Evolutionary conservation across 2,888 invertebrate genomes (phyloP), one percentile per base, ranked within the genome.

Genomic region (Pachydiplax longipennis): DNA sequence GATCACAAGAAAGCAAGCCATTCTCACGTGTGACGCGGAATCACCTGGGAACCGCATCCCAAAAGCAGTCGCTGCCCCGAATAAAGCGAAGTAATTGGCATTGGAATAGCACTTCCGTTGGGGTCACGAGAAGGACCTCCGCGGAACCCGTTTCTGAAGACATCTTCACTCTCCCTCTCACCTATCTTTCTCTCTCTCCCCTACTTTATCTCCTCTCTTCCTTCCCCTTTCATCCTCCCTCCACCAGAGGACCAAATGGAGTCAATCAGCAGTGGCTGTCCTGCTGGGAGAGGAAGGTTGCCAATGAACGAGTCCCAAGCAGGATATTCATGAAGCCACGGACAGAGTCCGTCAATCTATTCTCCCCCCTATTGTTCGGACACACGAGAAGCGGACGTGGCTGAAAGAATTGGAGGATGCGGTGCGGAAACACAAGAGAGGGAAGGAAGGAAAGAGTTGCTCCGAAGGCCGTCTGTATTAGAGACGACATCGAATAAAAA

Each of bases 231-330:
- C 73, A 3, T 13, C 31, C 73, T 31, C 31, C 73, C 73, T 31
- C 31, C 73, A 25, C 73, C 25, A 31, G 73, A 31, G 31, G 73
- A 25, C 73, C 73, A 73, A 73, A 73, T 73, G 31, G 73, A 73
- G 73, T 73, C 73, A 73, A 73, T 73, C 73, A 73, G 73, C 73
- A 73, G 73, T 73, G 25, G 73, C 73, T 31, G 73, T 73, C 73
- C 73, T 31, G 31, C 25, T 25, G 73, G 31, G 73, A 73, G 73
- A 73, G 73, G 73, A 73, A 73, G 73, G 73, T 61, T 61, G 87
- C 87, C 87, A 87, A 87, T 87, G 87, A 87, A 87, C 61, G 87
- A 87, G 87, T 65, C 61, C 87, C 87, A 87, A 87, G 87, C 87
- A 87, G 87, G 87, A 87, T 87, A 87, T 87, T 87, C 87, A 87